Evolutionary conservation across 2,888 invertebrate genomes (phyloP).

Genomic region (Yponomeuta cagnagella): DNA sequence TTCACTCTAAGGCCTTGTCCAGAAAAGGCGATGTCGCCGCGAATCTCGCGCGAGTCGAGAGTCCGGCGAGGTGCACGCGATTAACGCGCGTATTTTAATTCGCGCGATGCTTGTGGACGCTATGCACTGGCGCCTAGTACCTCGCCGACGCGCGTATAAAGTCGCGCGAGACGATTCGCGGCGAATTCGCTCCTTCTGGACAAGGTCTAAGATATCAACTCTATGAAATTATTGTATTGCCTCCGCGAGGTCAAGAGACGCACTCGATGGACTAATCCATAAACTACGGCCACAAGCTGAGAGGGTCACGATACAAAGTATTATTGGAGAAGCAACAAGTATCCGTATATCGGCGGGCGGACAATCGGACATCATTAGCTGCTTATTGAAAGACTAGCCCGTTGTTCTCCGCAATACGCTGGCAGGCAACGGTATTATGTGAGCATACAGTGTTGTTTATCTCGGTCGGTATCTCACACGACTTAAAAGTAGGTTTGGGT

Average conservation of each 20-base stretch:
- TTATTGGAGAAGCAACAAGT: constrained; percentile 11
- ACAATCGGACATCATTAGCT: constrained; percentile 6
- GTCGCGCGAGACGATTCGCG: too few relatives aligned
- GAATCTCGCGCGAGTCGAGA: too few relatives aligned
- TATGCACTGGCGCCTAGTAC: too few relatives aligned
- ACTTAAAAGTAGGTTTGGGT: too few relatives aligned
- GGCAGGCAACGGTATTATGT: background rate
- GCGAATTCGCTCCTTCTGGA: too few relatives aligned
- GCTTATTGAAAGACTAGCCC: constrained; percentile 6
- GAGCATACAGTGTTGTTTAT: background rate
- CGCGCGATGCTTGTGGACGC: too few relatives aligned
- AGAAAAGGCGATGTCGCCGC: too few relatives aligned
- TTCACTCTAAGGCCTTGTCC: background rate
- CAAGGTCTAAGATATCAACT: background rate
- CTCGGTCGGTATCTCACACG: background rate
- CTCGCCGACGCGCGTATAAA: too few relatives aligned
- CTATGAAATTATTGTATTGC: background rate
- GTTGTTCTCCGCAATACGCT: background rate
- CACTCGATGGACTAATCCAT: background rate
- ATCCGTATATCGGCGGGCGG: background rate
- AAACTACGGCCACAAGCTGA: background rate
- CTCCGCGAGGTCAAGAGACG: background rate
- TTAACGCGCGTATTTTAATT: too few relatives aligned
- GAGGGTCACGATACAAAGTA: background rate
- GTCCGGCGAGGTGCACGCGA: too few relatives aligned